phyloP scores from a whole-genome alignment of 2,888 invertebrate genomes.

The Zygaena filipendulae region DNA sequence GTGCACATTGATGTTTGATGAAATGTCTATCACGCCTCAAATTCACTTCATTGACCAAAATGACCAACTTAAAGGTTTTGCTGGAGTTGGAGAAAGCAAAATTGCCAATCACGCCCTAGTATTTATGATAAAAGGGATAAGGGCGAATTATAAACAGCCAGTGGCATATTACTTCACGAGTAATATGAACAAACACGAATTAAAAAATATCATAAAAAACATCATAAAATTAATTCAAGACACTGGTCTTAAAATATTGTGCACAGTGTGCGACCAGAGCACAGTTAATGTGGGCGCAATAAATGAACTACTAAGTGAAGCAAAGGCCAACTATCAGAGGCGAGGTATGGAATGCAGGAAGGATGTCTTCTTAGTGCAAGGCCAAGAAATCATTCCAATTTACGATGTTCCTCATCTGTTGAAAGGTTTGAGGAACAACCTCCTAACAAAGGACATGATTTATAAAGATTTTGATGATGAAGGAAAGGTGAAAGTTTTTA shows the following conservation, averaged over 20 bases:
- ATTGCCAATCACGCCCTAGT: constrained; percentile 18
- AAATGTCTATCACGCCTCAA: constrained; percentile 16
- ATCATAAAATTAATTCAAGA: constrained; percentile 11
- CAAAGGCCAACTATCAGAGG: constrained; percentile 12
- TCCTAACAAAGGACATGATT: constrained; percentile 16
- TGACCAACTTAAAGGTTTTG: constrained; percentile 15
- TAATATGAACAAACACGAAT: constrained; percentile 12
- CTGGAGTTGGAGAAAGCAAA: constrained; percentile 3
- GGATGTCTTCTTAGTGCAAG: constrained; percentile 12
- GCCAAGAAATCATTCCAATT: constrained; percentile 16
- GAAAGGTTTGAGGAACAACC: constrained; percentile 20
- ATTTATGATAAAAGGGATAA: constrained; percentile 20
- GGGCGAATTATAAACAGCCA: constrained; percentile 18
- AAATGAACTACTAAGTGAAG: constrained; percentile 15
- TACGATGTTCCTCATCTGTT: constrained; percentile 21
- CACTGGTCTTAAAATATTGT: constrained; percentile 13
- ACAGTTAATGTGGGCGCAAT: constrained; percentile 19
- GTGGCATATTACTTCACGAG: constrained; percentile 21
- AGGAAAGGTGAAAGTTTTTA: constrained; percentile 8
- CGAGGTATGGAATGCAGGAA: constrained; percentile 13
- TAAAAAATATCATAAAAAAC: constrained; percentile 15
- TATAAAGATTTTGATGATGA: constrained; percentile 11
- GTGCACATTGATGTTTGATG: constrained; percentile 16
- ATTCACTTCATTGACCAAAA: constrained; percentile 9
- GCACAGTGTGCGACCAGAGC: constrained; percentile 21